Evolutionary conservation across 2,113 vertebrate genomes (phyloP), one percentile per base, ranked within the genome.

Genomic region (Hoplias malabaricus): DNA sequence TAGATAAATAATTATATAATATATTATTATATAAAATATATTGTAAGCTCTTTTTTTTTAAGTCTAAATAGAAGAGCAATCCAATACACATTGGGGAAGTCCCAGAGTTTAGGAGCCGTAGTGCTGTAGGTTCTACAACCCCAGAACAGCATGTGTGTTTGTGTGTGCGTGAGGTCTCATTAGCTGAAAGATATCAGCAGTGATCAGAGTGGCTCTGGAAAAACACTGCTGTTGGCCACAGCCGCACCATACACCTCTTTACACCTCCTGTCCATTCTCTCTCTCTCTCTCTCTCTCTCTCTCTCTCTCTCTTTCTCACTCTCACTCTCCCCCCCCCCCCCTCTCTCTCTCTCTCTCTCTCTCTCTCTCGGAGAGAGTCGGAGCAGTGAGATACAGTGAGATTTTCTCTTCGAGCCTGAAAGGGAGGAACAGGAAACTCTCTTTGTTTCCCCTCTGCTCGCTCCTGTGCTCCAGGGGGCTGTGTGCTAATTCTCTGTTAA

Each of bases 401-500:
- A 33, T 69, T 21, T 62, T 31, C 25, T 25, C 62, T 77, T 31
- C 25, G 33, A 46, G 46, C 48, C 62, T 27, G 67, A 21, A 76
- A 70, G 40, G 48, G 38, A 27, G 10, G 59, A 66, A 53, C 59
- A 57, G 31, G 43, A 54, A 53, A 34, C 50, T 33, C 50, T 33
- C 34, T 27, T 10, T n/a, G 40, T 16, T 25, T 42, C 42, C 25
- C 42, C 34, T 65, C 69, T 63, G 40, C 50, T 68, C 38, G 19
- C 36, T 10, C 54, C 34, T 13, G 12, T 10, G 70, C 79, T 78
- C 59, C 56, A 71, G 69, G 73, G n/a, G 54, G 31, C 53, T 69
- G 77, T 78, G 56, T 74, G 48, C 57, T 80, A 83, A 83, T 80
- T 80, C 67, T 71, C 73, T 77, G 69, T 80, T 83, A 80, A 80